These are phyloP conservation scores for Catocala nupta DNA, from an alignment of 2,888 invertebrate species.

Conservation along the genomic window DNA sequence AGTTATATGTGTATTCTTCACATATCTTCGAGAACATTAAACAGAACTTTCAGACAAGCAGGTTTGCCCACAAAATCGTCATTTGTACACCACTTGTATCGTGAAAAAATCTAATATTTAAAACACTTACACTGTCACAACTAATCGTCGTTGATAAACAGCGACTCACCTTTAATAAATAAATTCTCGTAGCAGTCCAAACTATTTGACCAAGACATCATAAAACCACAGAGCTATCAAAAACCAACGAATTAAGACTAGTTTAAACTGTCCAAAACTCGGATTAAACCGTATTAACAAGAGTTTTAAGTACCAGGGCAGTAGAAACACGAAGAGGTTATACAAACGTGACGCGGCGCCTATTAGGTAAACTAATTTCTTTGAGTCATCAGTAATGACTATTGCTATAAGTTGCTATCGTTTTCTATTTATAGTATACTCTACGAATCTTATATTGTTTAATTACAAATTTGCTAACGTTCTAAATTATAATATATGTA, in stretches of 20 bases:
- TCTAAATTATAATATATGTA: too few species aligned
- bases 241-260: not conserved
- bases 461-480: too few species aligned
- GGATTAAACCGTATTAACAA: slow-evolving; percentile 37
- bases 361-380: slow-evolving; percentile 37
- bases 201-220: slow-evolving; percentile 11
- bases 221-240: slow-evolving; percentile 3
- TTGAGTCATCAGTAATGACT: slow-evolving; percentile 20
- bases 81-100: too few species aligned
- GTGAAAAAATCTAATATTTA: too few species aligned
- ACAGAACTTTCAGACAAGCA: too few species aligned
- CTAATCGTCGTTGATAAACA: too few species aligned
- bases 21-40: too few species aligned
- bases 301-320: slow-evolving; percentile 37
- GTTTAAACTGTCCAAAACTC: slow-evolving; percentile 17
- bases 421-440: too few species aligned
- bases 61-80: too few species aligned
- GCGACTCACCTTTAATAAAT: not conserved
- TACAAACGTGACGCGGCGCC: slow-evolving; percentile 17
- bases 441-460: too few species aligned
- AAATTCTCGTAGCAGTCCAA: slow-evolving; percentile 15
- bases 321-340: slow-evolving; percentile 21
- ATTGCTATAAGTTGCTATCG: slow-evolving; percentile 27
- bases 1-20: too few species aligned
- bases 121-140: too few species aligned